Base-by-base conservation (phyloP, 2,888 invertebrate species). In the Piscicola geometra region DNA sequence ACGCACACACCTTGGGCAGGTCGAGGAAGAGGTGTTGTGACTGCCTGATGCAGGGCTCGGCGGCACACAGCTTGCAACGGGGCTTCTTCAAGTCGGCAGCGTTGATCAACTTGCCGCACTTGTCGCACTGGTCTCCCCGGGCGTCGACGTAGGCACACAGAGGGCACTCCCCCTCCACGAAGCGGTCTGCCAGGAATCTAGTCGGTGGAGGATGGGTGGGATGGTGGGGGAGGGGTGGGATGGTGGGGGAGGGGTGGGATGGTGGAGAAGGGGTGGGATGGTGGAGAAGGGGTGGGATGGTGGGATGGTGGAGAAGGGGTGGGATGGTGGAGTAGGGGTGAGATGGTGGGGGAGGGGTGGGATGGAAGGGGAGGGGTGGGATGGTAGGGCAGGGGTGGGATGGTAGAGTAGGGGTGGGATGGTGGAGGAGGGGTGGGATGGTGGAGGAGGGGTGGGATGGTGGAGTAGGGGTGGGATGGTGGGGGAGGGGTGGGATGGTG, bases 61-160 rank as follows among this genome's bases (percentile, higher is more conserved):
- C 87, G n/a, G 88, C 87, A 85, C 98, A 98, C 1, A 91, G 87
- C 86, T 97, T 96, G 85, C 97, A 98, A 15, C 92, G 88, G 0
- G 97, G 94, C 77, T 90, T 88, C 77, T 90, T 88, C 36, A 98
- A 87, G 77, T 98, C 97, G 0, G 90, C 89, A 0, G 98, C 94
- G 85, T 96, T 98, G 75, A 99, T 91, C 15, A 99, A 88, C 84
- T 94, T 94, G 0, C 97, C 94, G 83, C 99, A 99, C 80, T 91
- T 92, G 86, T 99, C 99, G 85, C 99, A 99, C 78, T 99, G 99
- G 87, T 99, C 99, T 1, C 99, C 99, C 60, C 99, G 89, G 0
- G 99, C 98, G 84, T 93, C 92, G 80, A 92, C 92, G 86, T 93
- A 98, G 1, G 88, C 89, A 83, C 99, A 99, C 69, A 92, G 90